Evolutionary conservation across 2,797 vertebrate species (phyloP).

Genomic region (Erithacus rubecula): DNA sequence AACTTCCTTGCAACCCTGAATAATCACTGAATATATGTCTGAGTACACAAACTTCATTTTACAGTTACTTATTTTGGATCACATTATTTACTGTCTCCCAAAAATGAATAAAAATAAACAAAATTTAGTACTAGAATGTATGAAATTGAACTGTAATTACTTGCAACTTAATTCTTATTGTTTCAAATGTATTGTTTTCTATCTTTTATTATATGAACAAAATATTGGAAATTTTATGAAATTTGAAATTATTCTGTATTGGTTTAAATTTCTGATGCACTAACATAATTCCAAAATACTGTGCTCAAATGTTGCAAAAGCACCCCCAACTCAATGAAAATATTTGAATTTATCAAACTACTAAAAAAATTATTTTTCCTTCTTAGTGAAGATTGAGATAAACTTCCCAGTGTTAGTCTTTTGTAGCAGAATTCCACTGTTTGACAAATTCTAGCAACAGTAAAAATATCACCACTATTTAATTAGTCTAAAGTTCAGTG

Average conservation of each 20-base stretch:
- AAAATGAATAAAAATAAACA: not conserved
- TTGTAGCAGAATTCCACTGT: no score
- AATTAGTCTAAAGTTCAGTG: not conserved
- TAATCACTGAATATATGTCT: not conserved
- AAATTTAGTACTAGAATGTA: not conserved
- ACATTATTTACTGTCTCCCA: not conserved
- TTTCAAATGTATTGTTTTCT: not conserved
- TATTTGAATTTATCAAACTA: no score
- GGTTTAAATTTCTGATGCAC: not conserved
- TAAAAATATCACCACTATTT: not conserved
- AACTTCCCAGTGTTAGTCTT: no score
- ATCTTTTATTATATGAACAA: not conserved
- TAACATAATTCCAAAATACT: not conserved
- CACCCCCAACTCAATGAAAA: not conserved
- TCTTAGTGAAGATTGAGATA: no score
- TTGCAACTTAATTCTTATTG: not conserved
- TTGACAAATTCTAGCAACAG: not conserved
- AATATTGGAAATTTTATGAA: not conserved
- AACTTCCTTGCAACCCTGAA: slow-evolving; percentile 19
- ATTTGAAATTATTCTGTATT: not conserved
- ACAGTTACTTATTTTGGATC: not conserved
- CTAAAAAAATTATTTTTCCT: no score
- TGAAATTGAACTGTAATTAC: not conserved
- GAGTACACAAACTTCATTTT: not conserved
- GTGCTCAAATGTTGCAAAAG: not conserved